Evolutionary conservation across 1,140 invertebrate genomes (phyloP).

Genomic region (Aphidius ervi): DNA sequence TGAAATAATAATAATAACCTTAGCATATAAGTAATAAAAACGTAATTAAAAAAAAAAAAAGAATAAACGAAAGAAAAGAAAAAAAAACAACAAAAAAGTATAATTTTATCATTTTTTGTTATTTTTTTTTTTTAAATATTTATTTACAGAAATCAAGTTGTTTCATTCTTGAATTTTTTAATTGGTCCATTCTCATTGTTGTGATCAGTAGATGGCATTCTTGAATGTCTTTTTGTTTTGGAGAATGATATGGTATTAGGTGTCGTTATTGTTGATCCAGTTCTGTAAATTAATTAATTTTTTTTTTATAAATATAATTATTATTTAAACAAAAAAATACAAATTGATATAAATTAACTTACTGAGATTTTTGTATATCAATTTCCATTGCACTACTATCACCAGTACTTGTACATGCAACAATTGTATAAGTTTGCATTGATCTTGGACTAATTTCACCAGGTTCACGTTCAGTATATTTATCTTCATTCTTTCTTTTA

Average conservation of each 20-base stretch:
- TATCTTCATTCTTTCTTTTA: constrained; percentile 25
- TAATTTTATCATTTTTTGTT: too few species aligned
- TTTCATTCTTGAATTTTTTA: constrained; percentile 48
- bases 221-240: constrained; percentile 31
- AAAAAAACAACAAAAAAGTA: too few species aligned
- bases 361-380: constrained; percentile 25
- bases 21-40: too few species aligned
- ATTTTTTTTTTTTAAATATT: constrained; percentile 13
- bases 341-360: background rate
- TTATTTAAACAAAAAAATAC: background rate
- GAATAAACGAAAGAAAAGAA: too few species aligned
- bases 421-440: constrained; percentile 29
- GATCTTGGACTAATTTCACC: constrained; percentile 23
- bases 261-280: constrained; percentile 18
- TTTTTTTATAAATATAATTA: background rate
- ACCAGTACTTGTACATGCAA: constrained; percentile 33
- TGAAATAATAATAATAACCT: constrained; percentile 36
- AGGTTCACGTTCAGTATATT: constrained; percentile 16
- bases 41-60: too few species aligned
- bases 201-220: constrained; percentile 23
- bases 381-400: constrained; percentile 33
- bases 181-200: background rate
- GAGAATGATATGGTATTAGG: constrained; percentile 33
- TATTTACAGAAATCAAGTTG: constrained; percentile 51
- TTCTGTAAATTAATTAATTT: background rate